Percentiles rank a stretch among this genome's conserved stretches.
These are phyloP conservation scores for Noctua janthina DNA, from an alignment of 2,888 invertebrate genomes.

Conservation along the genomic window DNA sequence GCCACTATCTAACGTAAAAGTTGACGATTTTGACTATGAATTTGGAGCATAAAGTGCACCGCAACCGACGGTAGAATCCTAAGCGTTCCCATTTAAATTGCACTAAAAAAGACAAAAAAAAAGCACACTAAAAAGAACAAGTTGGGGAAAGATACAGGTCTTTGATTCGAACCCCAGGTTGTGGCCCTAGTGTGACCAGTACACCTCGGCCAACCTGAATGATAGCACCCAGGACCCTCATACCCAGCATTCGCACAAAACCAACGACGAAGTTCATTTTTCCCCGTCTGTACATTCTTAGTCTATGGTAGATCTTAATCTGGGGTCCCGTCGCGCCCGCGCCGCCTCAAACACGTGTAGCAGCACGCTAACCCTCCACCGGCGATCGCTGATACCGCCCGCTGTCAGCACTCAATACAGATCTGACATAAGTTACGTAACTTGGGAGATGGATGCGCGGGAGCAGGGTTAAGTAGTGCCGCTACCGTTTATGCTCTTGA, in stretches of 20 bases:
- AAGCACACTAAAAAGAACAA: not conserved
- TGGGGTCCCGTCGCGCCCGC: conserved; percentile 46
- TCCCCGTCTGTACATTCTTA: conserved; percentile 10
- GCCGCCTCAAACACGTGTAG: conserved; percentile 62
- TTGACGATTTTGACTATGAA: not conserved
- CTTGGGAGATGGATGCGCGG: conserved; percentile 39
- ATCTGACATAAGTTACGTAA: conserved; percentile 46
- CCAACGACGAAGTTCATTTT: not conserved
- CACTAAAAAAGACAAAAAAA: not conserved
- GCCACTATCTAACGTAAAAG: not conserved
- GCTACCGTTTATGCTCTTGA: not conserved
- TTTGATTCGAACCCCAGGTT: not conserved
- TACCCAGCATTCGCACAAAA: not conserved
- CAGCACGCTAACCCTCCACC: conserved; percentile 30
- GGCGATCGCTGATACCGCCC: conserved; percentile 49
- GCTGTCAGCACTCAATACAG: conserved; percentile 62
- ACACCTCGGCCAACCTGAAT: not conserved
- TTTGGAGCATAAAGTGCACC: not conserved
- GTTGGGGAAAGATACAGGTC: not conserved
- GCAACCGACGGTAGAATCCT: not conserved
- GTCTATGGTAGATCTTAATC: conserved; percentile 66
- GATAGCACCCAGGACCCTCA: not conserved
- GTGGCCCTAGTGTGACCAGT: not conserved
- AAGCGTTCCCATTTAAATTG: not conserved
- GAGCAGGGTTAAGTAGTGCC: conserved; percentile 25